Percentiles rank a stretch among this genome's conserved stretches.
Conservation (phyloP, 1,140 invertebrate species). For the Papilio machaon region DNA sequence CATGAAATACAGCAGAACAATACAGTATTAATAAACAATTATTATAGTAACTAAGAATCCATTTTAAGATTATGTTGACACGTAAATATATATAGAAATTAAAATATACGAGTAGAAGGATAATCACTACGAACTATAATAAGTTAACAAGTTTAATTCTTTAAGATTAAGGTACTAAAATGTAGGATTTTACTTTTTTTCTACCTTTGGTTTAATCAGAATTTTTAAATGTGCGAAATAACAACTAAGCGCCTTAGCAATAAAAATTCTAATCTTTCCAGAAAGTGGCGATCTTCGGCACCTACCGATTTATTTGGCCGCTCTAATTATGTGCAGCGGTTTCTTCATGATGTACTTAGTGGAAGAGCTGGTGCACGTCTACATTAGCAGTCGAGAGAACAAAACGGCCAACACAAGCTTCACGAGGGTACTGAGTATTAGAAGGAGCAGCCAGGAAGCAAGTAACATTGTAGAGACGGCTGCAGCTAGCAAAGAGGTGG, state of each 20-base stretch:
- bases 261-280: constrained; percentile 50
- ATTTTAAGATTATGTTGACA: neutral
- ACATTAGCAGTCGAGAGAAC: constrained; percentile 82
- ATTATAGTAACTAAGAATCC: neutral
- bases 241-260: too few relatives aligned
- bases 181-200: too few relatives aligned
- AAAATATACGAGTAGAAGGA: neutral
- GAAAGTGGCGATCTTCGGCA: constrained; percentile 76
- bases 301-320: constrained; percentile 86
- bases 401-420: constrained; percentile 67
- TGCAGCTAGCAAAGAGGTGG: constrained; percentile 54
- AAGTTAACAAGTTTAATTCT: too few relatives aligned
- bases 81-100: neutral
- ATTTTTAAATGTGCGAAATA: too few relatives aligned
- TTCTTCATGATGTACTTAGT: constrained; percentile 94
- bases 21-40: neutral
- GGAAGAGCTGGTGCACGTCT: constrained; percentile 90
- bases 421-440: constrained; percentile 72
- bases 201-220: too few relatives aligned
- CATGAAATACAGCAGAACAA: constrained; percentile 5
- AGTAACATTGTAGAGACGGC: constrained; percentile 40
- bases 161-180: too few relatives aligned
- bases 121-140: too few relatives aligned
- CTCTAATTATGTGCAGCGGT: constrained; percentile 88
- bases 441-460: constrained; percentile 54